A percentile compares a stretch with the other conserved stretches of the same genome.
Evolutionary conservation across 2,113 vertebrate genomes (phyloP).

Genomic region (Mohoua ochrocephala): DNA sequence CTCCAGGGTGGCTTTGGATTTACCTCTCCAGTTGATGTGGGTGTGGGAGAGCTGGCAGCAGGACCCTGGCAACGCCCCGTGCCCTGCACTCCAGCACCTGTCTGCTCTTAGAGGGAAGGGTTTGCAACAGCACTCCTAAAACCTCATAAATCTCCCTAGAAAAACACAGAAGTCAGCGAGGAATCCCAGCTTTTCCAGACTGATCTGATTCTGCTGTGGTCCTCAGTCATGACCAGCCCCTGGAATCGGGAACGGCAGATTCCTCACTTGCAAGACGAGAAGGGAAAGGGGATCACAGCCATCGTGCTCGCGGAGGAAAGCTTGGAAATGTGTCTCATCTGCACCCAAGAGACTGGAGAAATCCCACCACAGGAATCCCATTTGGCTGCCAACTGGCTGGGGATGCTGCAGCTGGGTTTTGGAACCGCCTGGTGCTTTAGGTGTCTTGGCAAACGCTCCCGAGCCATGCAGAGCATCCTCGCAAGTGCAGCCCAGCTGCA

Average conservation of each 20-base stretch:
- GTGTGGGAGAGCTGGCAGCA: background rate
- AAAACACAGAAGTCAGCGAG: background rate
- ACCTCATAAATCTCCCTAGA: background rate
- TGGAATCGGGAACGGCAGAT: background rate
- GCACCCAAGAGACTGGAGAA: background rate
- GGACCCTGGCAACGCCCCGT: accelerated
- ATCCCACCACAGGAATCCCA: constrained; percentile 25
- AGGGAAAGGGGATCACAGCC: background rate
- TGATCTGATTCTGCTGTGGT: background rate
- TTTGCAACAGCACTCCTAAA: background rate
- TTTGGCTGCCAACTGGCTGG: constrained; percentile 9
- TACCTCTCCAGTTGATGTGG: background rate
- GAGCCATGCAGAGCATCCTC: background rate
- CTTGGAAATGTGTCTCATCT: background rate
- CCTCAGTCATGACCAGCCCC: background rate
- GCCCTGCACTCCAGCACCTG: background rate
- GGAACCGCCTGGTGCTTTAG: background rate
- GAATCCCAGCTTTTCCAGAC: background rate
- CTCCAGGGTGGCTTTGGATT: background rate
- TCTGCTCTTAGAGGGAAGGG: background rate
- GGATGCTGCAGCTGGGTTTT: background rate
- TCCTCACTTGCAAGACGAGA: background rate
- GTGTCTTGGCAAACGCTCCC: background rate
- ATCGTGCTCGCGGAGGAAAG: background rate
- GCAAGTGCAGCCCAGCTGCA: background rate